phyloP scores from a whole-genome alignment of 2,888 invertebrate genomes.

The Hirtodrosophila duncani region DNA sequence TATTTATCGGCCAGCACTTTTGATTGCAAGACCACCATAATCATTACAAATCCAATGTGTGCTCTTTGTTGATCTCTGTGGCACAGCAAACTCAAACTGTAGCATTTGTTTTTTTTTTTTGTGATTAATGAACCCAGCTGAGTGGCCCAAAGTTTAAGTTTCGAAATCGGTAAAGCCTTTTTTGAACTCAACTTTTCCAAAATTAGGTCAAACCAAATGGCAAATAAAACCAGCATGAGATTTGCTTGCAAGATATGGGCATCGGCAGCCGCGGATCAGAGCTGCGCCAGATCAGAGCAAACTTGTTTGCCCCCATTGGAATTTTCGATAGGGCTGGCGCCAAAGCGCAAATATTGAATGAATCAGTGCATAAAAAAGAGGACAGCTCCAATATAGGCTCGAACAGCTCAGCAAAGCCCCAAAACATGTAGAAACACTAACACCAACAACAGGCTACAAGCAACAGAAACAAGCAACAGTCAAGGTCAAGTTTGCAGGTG shows the following conservation, averaged over 20 bases:
- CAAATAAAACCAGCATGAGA: constrained; percentile 27
- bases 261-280: background rate
- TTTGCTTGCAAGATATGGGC: background rate
- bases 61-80: constrained; percentile 22
- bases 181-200: background rate
- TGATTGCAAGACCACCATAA: background rate
- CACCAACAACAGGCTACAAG: too few relatives aligned
- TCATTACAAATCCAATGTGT: background rate
- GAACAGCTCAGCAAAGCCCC: too few relatives aligned
- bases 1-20: constrained; percentile 49
- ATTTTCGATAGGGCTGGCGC: constrained; percentile 20
- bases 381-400: too few relatives aligned
- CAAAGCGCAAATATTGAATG: background rate
- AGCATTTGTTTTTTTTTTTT: constrained; percentile 22
- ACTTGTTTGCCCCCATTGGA: too few relatives aligned
- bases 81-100: constrained; percentile 50
- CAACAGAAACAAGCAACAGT: too few relatives aligned
- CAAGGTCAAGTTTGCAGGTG: too few relatives aligned
- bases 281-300: too few relatives aligned
- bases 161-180: constrained; percentile 30
- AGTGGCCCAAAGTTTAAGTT: constrained; percentile 32
- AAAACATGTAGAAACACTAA: too few relatives aligned
- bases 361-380: too few relatives aligned
- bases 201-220: constrained; percentile 35
- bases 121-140: constrained; percentile 54